Conservation (phyloP, 2,797 vertebrate genomes). For the Myotis vivesi region DNA sequence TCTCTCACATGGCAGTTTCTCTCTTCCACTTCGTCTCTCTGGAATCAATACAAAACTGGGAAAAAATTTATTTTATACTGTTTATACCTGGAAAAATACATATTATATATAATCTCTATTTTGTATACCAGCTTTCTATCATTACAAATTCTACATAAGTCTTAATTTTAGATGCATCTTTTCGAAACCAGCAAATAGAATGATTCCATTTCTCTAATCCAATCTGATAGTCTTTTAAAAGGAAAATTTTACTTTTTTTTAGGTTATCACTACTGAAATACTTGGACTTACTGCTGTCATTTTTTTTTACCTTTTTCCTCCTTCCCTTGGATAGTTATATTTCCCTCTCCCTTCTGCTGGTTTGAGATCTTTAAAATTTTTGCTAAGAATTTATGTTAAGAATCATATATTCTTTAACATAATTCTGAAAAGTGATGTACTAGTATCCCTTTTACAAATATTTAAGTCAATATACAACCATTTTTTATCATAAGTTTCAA, state of each 20-base stretch:
- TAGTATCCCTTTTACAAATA: not conserved
- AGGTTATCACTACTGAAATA: not conserved
- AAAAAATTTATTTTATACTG: not conserved
- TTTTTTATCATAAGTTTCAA: not conserved
- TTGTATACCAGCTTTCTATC: not conserved
- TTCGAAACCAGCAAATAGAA: not conserved
- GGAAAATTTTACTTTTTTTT: not conserved
- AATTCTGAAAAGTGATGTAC: slow-evolving; percentile 11
- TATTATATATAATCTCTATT: not conserved
- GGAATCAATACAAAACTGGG: not conserved
- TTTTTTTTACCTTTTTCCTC: not conserved
- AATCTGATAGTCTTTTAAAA: not conserved
- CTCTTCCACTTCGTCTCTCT: not conserved
- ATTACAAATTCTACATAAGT: not conserved
- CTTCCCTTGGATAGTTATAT: not conserved
- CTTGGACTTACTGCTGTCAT: not conserved
- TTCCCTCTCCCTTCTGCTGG: not conserved
- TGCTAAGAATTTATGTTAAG: not conserved
- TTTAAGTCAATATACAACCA: slow-evolving; percentile 8
- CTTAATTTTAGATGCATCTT: not conserved
- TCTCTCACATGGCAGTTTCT: not conserved
- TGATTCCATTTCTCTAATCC: not conserved
- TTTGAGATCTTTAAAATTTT: not conserved
- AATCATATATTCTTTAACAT: not conserved
- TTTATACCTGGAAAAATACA: not conserved